These are phyloP conservation scores for Drosophila subsilvestris DNA, from an alignment of 2,888 invertebrate species.

Conservation along the genomic window DNA sequence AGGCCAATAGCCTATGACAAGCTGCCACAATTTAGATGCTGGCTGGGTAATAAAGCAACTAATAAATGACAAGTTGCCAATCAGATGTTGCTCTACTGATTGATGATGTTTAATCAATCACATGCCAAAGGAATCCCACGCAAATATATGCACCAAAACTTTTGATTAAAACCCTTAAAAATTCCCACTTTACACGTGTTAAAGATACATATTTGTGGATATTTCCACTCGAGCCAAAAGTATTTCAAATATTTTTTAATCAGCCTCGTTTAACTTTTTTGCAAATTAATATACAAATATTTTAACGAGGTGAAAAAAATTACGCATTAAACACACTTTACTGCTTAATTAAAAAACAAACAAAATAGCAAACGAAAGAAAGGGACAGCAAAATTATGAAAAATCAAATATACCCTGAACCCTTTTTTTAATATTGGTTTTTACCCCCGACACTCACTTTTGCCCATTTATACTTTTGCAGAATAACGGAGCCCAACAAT, in stretches of 20 bases:
- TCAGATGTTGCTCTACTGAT: constrained; percentile 39
- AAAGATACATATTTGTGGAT: neutral
- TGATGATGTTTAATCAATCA: constrained; percentile 60
- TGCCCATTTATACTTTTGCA: constrained; percentile 81
- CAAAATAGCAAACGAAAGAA: neutral
- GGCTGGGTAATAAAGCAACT: constrained; percentile 18
- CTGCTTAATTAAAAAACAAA: constrained; percentile 36
- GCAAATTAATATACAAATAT: constrained; percentile 33
- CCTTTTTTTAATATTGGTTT: constrained; percentile 23
- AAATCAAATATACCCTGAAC: constrained; percentile 7
- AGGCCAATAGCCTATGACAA: constrained; percentile 5
- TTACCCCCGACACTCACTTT: neutral
- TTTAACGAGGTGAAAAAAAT: constrained; percentile 9
- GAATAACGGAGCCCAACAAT: constrained; percentile 98
- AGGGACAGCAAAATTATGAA: constrained; percentile 13
- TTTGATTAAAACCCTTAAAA: too few relatives aligned
- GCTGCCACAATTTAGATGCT: neutral
- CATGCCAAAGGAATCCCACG: constrained; percentile 6
- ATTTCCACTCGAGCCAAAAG: neutral
- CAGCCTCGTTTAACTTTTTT: constrained; percentile 14
- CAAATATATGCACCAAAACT: neutral
- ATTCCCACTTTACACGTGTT: neutral
- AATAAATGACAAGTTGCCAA: constrained; percentile 44
- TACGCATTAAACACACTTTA: constrained; percentile 22
- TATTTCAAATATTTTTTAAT: constrained; percentile 29